These are phyloP conservation scores for Ceuthmochares aereus DNA, from an alignment of 2,113 vertebrate genomes.

Conservation along the genomic window DNA sequence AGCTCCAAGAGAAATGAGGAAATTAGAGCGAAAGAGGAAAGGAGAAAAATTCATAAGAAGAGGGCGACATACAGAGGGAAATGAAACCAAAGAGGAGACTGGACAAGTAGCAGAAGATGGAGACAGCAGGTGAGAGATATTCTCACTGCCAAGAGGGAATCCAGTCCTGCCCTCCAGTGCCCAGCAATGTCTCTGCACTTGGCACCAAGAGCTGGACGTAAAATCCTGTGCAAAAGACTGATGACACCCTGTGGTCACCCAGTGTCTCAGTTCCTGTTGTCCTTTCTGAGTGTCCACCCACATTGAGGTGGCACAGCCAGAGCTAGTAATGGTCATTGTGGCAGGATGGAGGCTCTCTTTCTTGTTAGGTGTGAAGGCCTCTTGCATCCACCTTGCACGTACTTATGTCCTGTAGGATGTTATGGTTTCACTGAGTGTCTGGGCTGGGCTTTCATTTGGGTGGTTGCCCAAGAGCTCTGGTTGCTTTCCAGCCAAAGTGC, in stretches of 20 bases:
- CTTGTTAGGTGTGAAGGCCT: background rate
- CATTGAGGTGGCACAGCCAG: background rate
- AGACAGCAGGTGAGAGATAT: background rate
- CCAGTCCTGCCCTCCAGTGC: background rate
- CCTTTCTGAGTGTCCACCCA: background rate
- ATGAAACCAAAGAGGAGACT: background rate
- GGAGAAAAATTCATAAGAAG: background rate
- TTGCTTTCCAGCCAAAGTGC: background rate
- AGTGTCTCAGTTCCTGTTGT: background rate
- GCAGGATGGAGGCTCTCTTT: background rate
- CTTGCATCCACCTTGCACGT: background rate
- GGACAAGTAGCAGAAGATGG: background rate
- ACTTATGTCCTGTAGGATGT: background rate
- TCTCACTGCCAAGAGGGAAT: background rate
- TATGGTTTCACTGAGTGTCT: background rate
- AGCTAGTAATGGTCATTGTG: rapidly evolving
- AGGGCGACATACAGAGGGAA: background rate
- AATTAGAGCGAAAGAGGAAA: background rate
- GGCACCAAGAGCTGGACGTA: background rate
- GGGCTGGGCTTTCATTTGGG: background rate
- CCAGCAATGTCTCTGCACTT: background rate
- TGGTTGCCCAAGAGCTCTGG: background rate
- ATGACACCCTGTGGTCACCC: background rate
- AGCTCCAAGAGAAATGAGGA: background rate
- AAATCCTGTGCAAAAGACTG: background rate